Conservation (phyloP, 2,797 vertebrate genomes). For the Tenualosa ilisha region DNA sequence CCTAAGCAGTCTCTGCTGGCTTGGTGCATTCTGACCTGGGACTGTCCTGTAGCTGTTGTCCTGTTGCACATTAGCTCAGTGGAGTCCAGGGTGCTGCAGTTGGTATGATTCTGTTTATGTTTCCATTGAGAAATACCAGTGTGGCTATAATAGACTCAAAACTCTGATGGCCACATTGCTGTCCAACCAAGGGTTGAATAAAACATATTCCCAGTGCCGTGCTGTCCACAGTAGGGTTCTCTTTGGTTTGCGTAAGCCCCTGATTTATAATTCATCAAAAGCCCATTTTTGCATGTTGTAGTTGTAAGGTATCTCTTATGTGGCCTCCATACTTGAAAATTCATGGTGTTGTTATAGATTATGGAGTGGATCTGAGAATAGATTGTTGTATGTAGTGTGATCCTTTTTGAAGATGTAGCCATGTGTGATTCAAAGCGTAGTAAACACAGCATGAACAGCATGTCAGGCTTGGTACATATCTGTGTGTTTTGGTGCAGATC, state of each 20-base stretch:
- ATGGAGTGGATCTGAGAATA: not conserved
- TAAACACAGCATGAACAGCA: not conserved
- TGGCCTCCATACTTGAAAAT: not conserved
- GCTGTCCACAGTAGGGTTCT: not conserved
- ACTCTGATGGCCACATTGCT: not conserved
- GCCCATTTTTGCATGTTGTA: not conserved
- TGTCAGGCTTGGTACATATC: not conserved
- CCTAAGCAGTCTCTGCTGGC: not conserved
- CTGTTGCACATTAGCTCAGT: not conserved
- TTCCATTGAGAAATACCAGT: not conserved
- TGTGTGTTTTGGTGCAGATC: not conserved
- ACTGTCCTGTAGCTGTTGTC: not conserved
- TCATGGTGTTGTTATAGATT: not conserved
- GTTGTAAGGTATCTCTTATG: not conserved
- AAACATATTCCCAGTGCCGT: not conserved
- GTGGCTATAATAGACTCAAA: not conserved
- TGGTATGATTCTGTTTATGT: not conserved
- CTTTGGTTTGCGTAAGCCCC: not conserved
- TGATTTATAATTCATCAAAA: constrained; percentile 4
- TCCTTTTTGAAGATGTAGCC: not conserved
- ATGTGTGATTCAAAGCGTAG: not conserved
- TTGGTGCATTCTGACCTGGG: not conserved
- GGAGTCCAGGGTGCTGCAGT: not conserved
- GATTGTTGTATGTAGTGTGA: not conserved
- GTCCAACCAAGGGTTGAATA: not conserved